Percentiles rank a stretch among this genome's conserved stretches.
Conservation (phyloP, 1,140 invertebrate species). For the Lanistes nyassanus region DNA sequence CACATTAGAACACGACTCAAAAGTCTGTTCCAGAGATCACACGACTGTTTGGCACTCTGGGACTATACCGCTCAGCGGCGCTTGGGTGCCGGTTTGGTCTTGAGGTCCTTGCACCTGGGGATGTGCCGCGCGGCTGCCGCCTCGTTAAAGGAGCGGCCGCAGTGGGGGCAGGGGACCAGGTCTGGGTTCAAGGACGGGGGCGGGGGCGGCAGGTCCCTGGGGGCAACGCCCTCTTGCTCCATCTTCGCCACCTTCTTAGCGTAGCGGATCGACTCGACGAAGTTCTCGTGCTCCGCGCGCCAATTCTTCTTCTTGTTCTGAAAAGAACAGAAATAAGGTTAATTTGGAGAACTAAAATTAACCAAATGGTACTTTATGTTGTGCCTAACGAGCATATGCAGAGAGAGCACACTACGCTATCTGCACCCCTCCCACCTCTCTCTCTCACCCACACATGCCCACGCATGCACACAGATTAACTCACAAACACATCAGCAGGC, state of each 20-base stretch:
- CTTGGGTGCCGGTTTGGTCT: slow-evolving; percentile 71
- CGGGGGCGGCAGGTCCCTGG: slow-evolving; percentile 84
- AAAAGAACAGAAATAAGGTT: slow-evolving; percentile 23
- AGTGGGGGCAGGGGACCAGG: slow-evolving; percentile 92
- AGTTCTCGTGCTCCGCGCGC: slow-evolving; percentile 92
- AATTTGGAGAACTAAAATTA: no score
- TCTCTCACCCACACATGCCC: background rate
- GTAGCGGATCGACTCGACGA: slow-evolving; percentile 87
- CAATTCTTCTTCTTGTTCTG: slow-evolving; percentile 80
- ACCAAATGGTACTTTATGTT: no score
- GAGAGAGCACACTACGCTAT: no score
- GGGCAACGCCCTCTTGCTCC: slow-evolving; percentile 85
- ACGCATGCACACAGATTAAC: background rate
- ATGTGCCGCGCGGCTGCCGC: slow-evolving; percentile 91
- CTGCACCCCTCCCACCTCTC: no score
- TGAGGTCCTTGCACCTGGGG: slow-evolving; percentile 87
- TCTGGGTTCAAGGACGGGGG: slow-evolving; percentile 80
- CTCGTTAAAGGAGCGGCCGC: slow-evolving; percentile 86
- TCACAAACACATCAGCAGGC: background rate
- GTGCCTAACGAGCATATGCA: no score
- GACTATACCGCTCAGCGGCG: slow-evolving; percentile 33
- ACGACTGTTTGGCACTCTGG: slow-evolving; percentile 19
- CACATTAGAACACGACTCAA: background rate
- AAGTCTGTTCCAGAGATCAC: background rate
- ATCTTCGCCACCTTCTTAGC: slow-evolving; percentile 87